Evolutionary conservation across 2,797 vertebrate species (phyloP).

Genomic region (Lagorchestes hirsutus): DNA sequence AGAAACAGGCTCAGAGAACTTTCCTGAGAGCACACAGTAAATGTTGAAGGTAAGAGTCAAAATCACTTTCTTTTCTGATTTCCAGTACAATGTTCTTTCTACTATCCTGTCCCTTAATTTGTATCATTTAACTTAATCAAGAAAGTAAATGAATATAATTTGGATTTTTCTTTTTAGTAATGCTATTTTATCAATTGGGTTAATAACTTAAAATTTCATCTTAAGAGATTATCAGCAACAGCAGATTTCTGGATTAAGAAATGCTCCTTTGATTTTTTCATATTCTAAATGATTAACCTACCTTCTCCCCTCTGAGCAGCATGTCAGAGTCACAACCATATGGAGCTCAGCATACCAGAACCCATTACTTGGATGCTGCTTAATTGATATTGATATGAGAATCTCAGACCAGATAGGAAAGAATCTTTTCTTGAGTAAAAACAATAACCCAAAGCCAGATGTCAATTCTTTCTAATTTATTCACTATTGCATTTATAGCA

Average conservation of each 20-base stretch:
- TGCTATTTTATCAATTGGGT: not conserved
- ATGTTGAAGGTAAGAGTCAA: not conserved
- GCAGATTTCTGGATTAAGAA: not conserved
- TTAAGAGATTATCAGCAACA: not conserved
- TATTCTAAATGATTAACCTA: constrained; percentile 24
- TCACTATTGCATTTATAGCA: not conserved
- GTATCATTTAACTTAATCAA: not conserved
- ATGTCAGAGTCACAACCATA: not conserved
- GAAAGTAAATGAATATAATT: not conserved
- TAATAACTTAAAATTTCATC: not conserved
- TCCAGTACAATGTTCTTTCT: not conserved
- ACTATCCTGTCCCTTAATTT: not conserved
- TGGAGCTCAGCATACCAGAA: constrained; percentile 48
- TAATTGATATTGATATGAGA: not conserved
- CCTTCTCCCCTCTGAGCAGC: constrained; percentile 44
- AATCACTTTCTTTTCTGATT: not conserved
- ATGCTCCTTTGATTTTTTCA: not conserved
- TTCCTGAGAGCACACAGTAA: not conserved
- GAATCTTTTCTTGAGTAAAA: not conserved
- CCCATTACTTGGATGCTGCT: constrained; percentile 3
- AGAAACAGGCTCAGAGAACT: not conserved
- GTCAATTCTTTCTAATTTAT: not conserved
- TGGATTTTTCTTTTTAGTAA: not conserved
- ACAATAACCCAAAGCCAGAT: not conserved
- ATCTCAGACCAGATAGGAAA: not conserved